phyloP scores from a whole-genome alignment of 2,888 invertebrate species.

The Drosophila seclusa region DNA sequence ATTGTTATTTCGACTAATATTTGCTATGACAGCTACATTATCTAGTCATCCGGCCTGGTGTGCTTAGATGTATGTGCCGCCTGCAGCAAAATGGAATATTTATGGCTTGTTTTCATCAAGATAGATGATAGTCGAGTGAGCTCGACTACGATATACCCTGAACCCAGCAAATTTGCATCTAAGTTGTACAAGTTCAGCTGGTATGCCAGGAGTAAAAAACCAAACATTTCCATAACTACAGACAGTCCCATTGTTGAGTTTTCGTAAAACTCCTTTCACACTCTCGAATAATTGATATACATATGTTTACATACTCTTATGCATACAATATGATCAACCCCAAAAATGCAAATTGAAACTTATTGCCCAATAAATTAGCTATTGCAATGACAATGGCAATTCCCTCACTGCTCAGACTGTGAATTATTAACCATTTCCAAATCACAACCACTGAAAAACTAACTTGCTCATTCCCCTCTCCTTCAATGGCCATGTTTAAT shows the following conservation, averaged over 20 bases:
- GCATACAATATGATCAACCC: background rate
- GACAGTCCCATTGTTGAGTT: background rate
- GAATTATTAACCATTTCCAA: conserved; percentile 53
- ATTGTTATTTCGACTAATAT: background rate
- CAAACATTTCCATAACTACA: background rate
- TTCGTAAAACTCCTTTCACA: background rate
- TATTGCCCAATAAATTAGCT: conserved; percentile 26
- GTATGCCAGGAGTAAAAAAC: background rate
- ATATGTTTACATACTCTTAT: background rate
- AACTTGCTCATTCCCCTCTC: background rate
- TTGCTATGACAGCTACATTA: background rate
- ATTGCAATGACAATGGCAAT: conserved; percentile 13
- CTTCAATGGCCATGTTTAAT: conserved; percentile 56
- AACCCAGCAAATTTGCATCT: background rate
- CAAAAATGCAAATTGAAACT: conserved; percentile 2
- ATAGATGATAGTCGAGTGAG: background rate
- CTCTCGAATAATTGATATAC: background rate
- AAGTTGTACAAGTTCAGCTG: too few relatives aligned
- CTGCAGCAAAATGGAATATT: background rate
- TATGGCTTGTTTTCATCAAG: background rate
- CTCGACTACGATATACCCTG: background rate
- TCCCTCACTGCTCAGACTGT: conserved; percentile 46
- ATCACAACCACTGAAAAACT: conserved; percentile 26
- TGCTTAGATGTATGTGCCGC: background rate
- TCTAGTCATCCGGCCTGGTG: background rate